Base-by-base conservation (phyloP, 2,888 invertebrate genomes). In the Cremastinae sp. region DNA sequence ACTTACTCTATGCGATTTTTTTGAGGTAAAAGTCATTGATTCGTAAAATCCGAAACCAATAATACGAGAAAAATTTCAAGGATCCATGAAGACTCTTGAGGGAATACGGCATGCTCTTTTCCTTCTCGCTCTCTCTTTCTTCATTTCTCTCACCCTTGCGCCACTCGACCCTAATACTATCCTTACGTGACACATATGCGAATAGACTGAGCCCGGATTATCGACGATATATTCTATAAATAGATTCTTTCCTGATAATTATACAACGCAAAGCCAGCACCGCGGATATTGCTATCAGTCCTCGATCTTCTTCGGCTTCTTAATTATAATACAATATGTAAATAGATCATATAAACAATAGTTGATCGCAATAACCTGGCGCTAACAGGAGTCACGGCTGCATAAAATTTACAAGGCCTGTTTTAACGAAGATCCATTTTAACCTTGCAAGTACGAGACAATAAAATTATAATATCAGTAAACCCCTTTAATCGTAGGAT, bases 101-200 rank as follows among this genome's bases (percentile, higher is more conserved):
- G 12, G 53, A 37, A 41, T 39, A 51, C 41, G 14, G 53, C 22
- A 14, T 51, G 64, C 51, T 35, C 55, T 12, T 64, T 64, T 64
- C 8, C 8, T 1, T 58, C 12, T 41, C 12, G 3, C 43, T 20
- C 22, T 64, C 10, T 43, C n/a, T 47, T 22, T 47, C 58, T 47
- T n/a, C 51, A 41, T 18, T 51, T 35, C 43, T 28, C 18, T 47
- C 61, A 28, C 47, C 20, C 20, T 12, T 43, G 55, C 28, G 20
- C 53, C 51, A 76, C 69, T 69, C 69, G 73, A 76, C 73, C 73
- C 69, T 65, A 76, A 76, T 73, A 61, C 64, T 28, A n/a, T n/a
- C 37, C 43, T 41, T 9, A 10, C 28, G 43, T 55, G 62, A 66
- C 64, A 72, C 14, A 20, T 14, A 20, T 47, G 20, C 35, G 14